Evolutionary conservation across 1,140 invertebrate species (phyloP).

Genomic region (Drosophila miranda): DNA sequence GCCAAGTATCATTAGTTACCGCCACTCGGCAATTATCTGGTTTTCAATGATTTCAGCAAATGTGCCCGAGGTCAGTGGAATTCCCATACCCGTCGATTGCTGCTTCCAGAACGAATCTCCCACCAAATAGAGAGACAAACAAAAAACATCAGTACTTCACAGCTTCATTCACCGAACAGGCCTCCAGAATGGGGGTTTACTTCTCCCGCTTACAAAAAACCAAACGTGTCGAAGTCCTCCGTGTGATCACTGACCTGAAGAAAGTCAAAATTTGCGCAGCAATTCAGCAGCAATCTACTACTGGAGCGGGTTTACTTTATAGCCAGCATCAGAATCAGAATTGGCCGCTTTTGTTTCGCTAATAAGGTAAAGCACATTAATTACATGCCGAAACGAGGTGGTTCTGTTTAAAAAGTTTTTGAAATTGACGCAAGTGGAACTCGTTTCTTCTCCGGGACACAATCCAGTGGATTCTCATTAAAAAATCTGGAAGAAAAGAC

Average conservation of each 20-base stretch:
- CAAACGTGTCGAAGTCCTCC: conserved; percentile 24
- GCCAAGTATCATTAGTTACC: conserved; percentile 47
- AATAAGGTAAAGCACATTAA: conserved; percentile 17
- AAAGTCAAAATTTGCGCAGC: conserved; percentile 44
- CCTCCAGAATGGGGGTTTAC: conserved; percentile 33
- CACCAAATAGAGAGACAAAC: background rate
- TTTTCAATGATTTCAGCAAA: conserved; percentile 53
- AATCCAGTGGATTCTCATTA: too few species aligned
- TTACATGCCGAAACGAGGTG: background rate
- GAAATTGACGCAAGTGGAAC: conserved; percentile 26
- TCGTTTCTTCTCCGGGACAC: conserved; percentile 8
- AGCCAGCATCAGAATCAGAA: background rate
- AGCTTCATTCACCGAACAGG: conserved; percentile 5
- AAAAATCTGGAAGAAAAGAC: too few species aligned
- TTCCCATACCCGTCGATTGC: conserved; percentile 30
- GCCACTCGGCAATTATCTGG: conserved; percentile 45
- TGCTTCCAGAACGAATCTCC: conserved; percentile 4
- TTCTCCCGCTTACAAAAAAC: background rate
- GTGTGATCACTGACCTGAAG: conserved; percentile 52
- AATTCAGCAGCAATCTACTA: conserved; percentile 3
- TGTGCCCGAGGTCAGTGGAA: conserved; percentile 27
- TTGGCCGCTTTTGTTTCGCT: conserved; percentile 2
- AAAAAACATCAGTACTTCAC: background rate
- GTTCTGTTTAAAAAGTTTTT: conserved; percentile 9
- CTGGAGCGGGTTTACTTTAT: conserved; percentile 8